Evolutionary conservation across 2,888 invertebrate species (phyloP), one percentile per base, ranked within the genome.

Genomic region (Heliconius hortense): DNA sequence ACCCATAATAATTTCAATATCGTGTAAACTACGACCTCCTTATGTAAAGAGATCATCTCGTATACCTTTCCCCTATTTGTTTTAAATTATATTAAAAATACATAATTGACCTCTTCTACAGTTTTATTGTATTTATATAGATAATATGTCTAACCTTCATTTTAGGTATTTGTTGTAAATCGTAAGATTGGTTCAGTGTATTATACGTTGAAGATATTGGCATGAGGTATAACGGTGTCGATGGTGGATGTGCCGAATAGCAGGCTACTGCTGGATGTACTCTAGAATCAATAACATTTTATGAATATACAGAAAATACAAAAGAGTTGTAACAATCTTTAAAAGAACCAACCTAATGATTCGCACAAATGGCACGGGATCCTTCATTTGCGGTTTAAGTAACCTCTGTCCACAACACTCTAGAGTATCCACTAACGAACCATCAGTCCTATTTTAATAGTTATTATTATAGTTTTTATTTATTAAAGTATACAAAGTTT

Each of bases 181-280:
- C 8, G 4, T 43, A 28, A 10, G 1, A 43, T 73, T 35, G 26
- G 18, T 35, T 26, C 13, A 28, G 18, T 68, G 26, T 35, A 35
- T 43, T 18, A 43, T 35, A 35, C 8, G n/a, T 62, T 18, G 60
- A 18, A 15, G 64, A 60, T 63, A 71, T 64, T 62, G 63, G 60
- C n/a, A 77, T 53, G 31, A 80, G 72, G 43, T 70, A 63, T 67
- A 80, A 56, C 26, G 80, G 80, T 39, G 72, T 60, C 10, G 74
- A 43, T 2, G 80, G 80, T 13, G 80, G 79, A 10, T 53, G 53
- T 5, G 72, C 69, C 11, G 79, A 77, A 76, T 77, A 80, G 76
- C 67, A 79, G 18, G 78, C 71, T 4, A 74, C 48, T 21, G 21
- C n/a, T 31, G 69, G 69, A 15, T n/a, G 35, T 24, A 56, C 56